A percentile compares a stretch with the other conserved stretches of the same genome.
These are phyloP conservation scores for Larimichthys crocea DNA, from an alignment of 2,113 vertebrate genomes.

Conservation along the genomic window DNA sequence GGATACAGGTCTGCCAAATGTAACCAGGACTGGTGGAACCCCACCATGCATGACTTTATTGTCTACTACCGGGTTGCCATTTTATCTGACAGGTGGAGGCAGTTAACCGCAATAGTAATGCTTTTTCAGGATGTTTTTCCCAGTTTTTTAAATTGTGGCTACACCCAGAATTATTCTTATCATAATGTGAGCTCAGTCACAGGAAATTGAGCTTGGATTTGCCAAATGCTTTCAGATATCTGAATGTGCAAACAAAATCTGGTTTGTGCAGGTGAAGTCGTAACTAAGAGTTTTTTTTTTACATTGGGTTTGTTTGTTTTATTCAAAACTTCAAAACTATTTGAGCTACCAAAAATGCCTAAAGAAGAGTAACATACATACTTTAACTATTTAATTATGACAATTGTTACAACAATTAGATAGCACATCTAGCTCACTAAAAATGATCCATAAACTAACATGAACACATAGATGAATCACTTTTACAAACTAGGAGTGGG, in stretches of 20 bases:
- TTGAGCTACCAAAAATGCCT: neutral
- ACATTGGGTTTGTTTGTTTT: neutral
- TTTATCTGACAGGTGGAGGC: slow-evolving; percentile 33
- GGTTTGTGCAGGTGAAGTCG: neutral
- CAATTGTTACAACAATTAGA: neutral
- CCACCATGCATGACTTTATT: slow-evolving; percentile 14
- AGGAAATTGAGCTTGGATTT: no score
- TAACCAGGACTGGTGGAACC: slow-evolving; percentile 14
- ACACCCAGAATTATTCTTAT: neutral
- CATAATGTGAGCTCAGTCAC: neutral
- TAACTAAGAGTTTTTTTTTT: neutral
- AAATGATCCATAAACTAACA: neutral
- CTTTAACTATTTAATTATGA: neutral
- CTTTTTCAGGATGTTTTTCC: slow-evolving; percentile 39
- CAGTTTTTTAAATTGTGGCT: slow-evolving; percentile 8
- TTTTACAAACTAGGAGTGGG: neutral
- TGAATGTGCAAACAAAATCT: neutral
- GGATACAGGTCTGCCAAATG: slow-evolving; percentile 41
- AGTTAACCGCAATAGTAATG: slow-evolving; percentile 18
- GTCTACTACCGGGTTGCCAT: slow-evolving; percentile 7
- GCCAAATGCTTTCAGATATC: neutral
- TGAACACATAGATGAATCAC: no score
- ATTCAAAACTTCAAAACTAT: neutral
- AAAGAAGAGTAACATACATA: neutral
- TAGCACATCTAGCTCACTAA: no score